A percentile compares a stretch with the other conserved stretches of the same genome.
These are phyloP conservation scores for Sphaerodactylus townsendi DNA, from an alignment of 2,113 vertebrate species.

Conservation along the genomic window DNA sequence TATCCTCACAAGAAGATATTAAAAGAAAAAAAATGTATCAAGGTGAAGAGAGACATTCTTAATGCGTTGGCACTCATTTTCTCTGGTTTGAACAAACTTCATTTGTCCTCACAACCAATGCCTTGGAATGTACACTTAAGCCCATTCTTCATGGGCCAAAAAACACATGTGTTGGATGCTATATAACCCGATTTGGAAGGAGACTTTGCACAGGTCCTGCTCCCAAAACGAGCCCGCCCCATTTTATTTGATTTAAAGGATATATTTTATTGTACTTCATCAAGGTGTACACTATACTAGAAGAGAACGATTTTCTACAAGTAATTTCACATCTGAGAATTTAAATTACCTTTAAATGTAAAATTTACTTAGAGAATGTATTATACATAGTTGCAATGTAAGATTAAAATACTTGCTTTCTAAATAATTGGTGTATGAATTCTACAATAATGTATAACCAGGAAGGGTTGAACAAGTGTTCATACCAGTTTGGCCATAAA, in stretches of 20 bases:
- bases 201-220: too few relatives aligned
- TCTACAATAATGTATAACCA: background rate
- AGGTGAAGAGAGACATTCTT: background rate
- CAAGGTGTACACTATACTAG: conserved; percentile 22
- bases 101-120: background rate
- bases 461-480: background rate
- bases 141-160: too few relatives aligned
- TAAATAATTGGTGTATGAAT: background rate
- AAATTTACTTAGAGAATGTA: background rate
- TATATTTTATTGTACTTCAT: conserved; percentile 32
- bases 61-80: background rate
- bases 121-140: background rate
- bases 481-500: background rate
- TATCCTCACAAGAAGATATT: background rate
- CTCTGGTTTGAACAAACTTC: background rate
- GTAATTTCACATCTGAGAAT: background rate
- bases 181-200: too few relatives aligned
- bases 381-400: background rate
- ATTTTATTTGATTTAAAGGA: conserved; percentile 22
- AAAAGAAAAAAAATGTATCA: background rate
- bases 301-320: background rate
- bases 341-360: background rate
- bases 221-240: too few relatives aligned
- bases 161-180: too few relatives aligned
- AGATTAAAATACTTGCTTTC: background rate